Base-by-base conservation (phyloP, 2,888 invertebrate species). In the Tenthredo mesomela region DNA sequence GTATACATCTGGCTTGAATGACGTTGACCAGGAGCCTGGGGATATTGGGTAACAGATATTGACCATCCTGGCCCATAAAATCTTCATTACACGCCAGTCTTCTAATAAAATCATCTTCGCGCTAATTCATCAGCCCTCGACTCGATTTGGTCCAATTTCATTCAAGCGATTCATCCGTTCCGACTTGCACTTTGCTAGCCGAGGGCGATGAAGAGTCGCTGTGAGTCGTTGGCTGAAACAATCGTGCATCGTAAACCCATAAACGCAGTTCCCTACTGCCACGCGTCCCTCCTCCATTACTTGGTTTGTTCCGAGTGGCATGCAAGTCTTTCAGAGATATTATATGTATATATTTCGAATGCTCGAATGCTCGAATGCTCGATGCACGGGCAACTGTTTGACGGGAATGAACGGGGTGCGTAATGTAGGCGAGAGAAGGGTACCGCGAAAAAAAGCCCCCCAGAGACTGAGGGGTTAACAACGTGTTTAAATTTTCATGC, bases 41-140 rank as follows among this genome's bases (percentile, higher is more conserved):
- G 61, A 88, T 85, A 86, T 89, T 89, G 88, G 89, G 90, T 89
- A 88, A 89, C 89, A 88, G 88, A 90, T 91, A 90, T 91, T 89
- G 89, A 89, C 89, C 87, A 82, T 82, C 86, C 61, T 43, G 15
- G 88, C 88, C 90, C 90, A 89, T 91, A 91, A 92, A 91, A 90
- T 90, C 89, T 91, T 90, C 88, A 90, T 92, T 91, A 90, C 89
- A 88, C 87, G 85, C 85, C 85, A 87, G 82, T 84, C 87, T 88
- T 88, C 88, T 89, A 90, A 91, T 91, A 91, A 92, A 92, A 92
- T 91, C 88, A 89, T 90, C 90, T 89, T 89, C 88, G 88, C 89
- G 89, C 89, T 90, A 90, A 92, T 92, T 91, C 91, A 85, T 87
- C 86, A 86, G 86, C 61, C 87, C 89, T 89, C 88, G 86, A 89